Percentiles rank a stretch among this genome's conserved stretches.
phyloP scores from a whole-genome alignment of 2,797 vertebrate genomes.

The Betta splendens region DNA sequence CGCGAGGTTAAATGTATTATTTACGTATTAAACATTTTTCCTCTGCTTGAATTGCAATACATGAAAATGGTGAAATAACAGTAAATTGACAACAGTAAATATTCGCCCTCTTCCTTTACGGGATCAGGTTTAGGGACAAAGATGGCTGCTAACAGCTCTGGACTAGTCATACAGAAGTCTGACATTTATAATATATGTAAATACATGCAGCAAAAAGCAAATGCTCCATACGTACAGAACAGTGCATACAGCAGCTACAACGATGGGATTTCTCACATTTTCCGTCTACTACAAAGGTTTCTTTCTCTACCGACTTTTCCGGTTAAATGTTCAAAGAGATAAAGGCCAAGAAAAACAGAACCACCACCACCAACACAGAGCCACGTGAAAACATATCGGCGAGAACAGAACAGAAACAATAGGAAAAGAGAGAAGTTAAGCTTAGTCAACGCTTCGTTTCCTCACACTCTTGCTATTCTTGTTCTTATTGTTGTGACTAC shows the following conservation, averaged over 20 bases:
- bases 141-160: neutral
- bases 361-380: slow-evolving; percentile 8
- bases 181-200: neutral
- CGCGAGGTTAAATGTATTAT: slow-evolving; percentile 1
- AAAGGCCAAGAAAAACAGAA: slow-evolving; percentile 39
- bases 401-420: slow-evolving; percentile 44
- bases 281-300: slow-evolving; percentile 35
- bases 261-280: slow-evolving; percentile 32
- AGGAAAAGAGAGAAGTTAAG: slow-evolving; percentile 18
- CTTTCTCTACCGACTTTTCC: slow-evolving; percentile 29
- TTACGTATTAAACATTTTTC: no score
- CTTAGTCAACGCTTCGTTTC: slow-evolving; percentile 47
- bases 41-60: neutral
- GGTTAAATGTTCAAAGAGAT: slow-evolving; percentile 38
- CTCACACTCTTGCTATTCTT: slow-evolving; percentile 40
- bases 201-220: neutral
- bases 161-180: neutral
- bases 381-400: slow-evolving; percentile 40
- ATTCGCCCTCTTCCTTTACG: no score
- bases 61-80: neutral
- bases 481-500: slow-evolving; percentile 8
- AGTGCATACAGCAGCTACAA: no score
- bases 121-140: no score
- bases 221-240: neutral
- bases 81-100: no score